Percentiles rank a stretch among this genome's conserved stretches.
These are phyloP conservation scores for Chinchilla lanigera DNA, from an alignment of 2,113 vertebrate species.

Conservation along the genomic window DNA sequence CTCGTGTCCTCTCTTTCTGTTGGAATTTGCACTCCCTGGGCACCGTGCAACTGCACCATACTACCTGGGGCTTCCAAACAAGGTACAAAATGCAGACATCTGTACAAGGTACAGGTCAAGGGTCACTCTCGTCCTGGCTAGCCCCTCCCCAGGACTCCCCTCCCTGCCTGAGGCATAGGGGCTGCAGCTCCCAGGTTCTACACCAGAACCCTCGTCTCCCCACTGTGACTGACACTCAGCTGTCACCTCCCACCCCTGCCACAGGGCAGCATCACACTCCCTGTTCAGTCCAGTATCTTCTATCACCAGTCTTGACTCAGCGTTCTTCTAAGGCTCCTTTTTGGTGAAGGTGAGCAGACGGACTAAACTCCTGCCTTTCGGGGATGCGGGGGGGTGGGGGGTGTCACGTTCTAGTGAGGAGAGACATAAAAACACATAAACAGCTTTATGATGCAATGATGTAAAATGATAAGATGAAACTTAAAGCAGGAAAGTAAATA, in stretches of 20 bases:
- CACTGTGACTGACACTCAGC: not conserved
- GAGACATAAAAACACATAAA: not conserved
- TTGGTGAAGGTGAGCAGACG: not conserved
- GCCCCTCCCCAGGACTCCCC: not conserved
- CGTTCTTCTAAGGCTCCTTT: not conserved
- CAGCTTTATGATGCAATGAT: not conserved
- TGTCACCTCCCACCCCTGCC: not conserved
- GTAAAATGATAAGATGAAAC: not conserved
- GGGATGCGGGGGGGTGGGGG: no score
- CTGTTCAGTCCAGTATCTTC: not conserved
- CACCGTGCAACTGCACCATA: no score
- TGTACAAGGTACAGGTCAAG: not conserved
- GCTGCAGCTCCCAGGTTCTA: not conserved
- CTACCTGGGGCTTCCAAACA: accelerated
- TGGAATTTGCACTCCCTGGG: not conserved
- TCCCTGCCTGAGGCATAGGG: not conserved
- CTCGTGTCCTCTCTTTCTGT: not conserved
- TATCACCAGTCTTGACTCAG: not conserved
- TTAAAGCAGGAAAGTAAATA: not conserved
- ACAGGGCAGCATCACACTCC: accelerated
- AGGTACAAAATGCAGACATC: not conserved
- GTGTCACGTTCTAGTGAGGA: not conserved
- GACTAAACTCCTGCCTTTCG: not conserved
- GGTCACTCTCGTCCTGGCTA: not conserved
- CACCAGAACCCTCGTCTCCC: not conserved